Evolutionary conservation across 2,888 invertebrate genomes (phyloP).

Genomic region (Andrena bicolor): DNA sequence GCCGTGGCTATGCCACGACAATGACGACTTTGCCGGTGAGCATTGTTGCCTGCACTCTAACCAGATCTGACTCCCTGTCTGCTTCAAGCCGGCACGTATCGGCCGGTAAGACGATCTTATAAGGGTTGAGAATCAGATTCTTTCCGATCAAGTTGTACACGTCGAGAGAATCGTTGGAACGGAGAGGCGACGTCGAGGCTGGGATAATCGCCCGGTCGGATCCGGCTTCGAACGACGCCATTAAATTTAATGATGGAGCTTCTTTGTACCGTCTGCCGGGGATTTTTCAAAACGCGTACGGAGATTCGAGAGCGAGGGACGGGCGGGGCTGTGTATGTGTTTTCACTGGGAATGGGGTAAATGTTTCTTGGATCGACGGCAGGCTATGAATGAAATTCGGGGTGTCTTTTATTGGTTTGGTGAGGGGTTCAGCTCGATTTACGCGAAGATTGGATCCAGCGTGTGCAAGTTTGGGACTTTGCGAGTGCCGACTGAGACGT

Average conservation of each 20-base stretch:
- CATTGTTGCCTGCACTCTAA: constrained; percentile 77
- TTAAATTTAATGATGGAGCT: constrained; percentile 43
- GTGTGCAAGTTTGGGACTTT: too few relatives aligned
- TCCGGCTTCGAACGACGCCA: constrained; percentile 36
- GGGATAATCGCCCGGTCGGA: constrained; percentile 35
- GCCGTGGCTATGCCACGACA: constrained; percentile 46
- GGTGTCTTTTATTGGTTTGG: too few relatives aligned
- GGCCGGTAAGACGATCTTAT: constrained; percentile 72
- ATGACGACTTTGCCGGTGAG: constrained; percentile 61
- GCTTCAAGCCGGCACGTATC: constrained; percentile 25
- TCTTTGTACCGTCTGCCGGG: background rate
- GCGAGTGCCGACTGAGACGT: too few relatives aligned
- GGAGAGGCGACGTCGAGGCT: constrained; percentile 16
- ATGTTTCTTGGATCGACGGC: background rate
- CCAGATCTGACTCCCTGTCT: constrained; percentile 76
- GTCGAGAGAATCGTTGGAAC: constrained; percentile 22
- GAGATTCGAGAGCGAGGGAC: background rate
- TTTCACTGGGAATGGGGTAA: background rate
- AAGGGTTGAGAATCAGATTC: constrained; percentile 70
- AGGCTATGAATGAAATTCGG: background rate
- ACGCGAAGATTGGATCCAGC: too few relatives aligned
- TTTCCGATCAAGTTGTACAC: constrained; percentile 37
- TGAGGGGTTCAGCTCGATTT: too few relatives aligned
- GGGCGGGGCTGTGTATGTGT: background rate
- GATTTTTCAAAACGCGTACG: constrained; percentile 19